Percentiles rank a stretch among this genome's conserved stretches.
Evolutionary conservation across 2,113 vertebrate genomes (phyloP).

Genomic region (Elgaria multicarinata): DNA sequence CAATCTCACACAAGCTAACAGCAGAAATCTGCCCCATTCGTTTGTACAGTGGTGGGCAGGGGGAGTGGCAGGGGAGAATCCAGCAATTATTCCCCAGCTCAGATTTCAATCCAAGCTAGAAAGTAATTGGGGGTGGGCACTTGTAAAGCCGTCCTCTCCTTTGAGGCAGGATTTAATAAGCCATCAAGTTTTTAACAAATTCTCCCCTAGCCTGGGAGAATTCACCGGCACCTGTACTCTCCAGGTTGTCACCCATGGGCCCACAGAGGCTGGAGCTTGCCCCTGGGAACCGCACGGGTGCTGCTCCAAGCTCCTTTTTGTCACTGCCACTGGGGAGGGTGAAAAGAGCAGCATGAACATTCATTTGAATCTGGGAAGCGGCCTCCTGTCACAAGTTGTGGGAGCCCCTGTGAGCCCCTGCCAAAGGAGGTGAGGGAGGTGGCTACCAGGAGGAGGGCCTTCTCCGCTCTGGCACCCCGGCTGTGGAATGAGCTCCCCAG

Average conservation of each 20-base stretch:
- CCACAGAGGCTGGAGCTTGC: neutral
- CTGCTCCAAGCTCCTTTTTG: neutral
- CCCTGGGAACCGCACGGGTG: fast-evolving
- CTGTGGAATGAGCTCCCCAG: too few relatives aligned
- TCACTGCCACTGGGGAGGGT: fast-evolving
- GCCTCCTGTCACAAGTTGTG: neutral
- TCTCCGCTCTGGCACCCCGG: too few relatives aligned
- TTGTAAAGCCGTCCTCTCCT: too few relatives aligned
- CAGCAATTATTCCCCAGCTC: neutral
- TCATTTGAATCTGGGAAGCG: neutral
- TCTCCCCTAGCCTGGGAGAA: neutral
- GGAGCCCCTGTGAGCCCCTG: too few relatives aligned
- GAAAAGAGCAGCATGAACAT: fast-evolving
- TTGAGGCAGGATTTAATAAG: too few relatives aligned
- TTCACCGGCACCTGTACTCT: neutral
- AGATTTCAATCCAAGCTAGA: neutral
- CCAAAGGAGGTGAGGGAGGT: too few relatives aligned
- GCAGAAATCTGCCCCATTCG: too few relatives aligned
- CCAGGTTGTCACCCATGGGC: too few relatives aligned
- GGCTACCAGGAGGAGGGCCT: too few relatives aligned
- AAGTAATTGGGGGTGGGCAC: neutral
- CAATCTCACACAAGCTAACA: too few relatives aligned
- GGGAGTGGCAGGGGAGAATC: neutral
- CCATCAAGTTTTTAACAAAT: too few relatives aligned
- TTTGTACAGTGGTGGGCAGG: too few relatives aligned